Conservation (phyloP, 35 echinoderm and acorn worm species). For the Hemicentrotus pulcherrimus region DNA sequence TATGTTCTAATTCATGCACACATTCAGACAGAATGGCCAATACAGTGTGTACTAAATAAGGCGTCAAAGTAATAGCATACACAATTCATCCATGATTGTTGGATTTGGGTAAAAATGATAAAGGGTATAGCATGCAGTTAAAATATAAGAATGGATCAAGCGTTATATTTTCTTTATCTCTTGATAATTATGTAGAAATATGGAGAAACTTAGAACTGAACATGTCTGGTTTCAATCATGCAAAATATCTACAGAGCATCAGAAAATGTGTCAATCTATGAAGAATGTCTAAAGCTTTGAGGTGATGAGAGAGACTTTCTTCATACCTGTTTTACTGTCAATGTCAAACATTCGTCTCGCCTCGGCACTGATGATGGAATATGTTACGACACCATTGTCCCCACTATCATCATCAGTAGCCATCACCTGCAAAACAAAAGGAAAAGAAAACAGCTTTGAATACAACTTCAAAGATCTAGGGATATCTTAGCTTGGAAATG, state of each 20-base stretch:
- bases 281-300: background rate
- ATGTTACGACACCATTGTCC: conserved; percentile 66
- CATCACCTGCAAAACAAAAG: conserved; percentile 35
- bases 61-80: background rate
- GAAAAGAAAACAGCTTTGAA: background rate
- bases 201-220: background rate
- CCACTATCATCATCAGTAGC: conserved; percentile 84
- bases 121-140: background rate
- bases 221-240: background rate
- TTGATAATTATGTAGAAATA: background rate
- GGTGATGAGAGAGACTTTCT: background rate
- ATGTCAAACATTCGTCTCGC: conserved; percentile 78
- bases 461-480: no score
- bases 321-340: conserved; percentile 71
- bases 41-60: background rate
- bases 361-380: conserved; percentile 81
- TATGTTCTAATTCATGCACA: background rate
- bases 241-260: no score
- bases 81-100: background rate
- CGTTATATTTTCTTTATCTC: background rate
- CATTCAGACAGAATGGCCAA: background rate
- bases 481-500: no score
- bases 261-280: background rate
- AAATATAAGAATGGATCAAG: background rate
- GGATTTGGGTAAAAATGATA: background rate